Evolutionary conservation across 2,888 invertebrate species (phyloP), one percentile per base, ranked within the genome.

Genomic region (Epinotia nisella): DNA sequence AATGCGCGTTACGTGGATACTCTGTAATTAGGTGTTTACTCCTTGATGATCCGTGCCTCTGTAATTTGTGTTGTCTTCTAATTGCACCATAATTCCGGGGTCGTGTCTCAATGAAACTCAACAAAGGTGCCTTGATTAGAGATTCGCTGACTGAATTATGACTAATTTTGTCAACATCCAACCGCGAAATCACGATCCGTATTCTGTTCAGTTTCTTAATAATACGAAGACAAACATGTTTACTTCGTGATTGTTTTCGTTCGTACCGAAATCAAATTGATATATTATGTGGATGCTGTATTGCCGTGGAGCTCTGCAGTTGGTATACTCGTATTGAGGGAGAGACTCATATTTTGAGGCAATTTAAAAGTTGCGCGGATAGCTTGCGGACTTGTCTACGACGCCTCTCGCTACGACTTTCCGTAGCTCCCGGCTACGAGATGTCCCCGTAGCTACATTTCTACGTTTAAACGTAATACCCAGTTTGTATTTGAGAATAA

Each of bases 201-300:
- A 83, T 83, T 82, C 83, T 70, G 77, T 75, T 74, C 81, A 75
- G 76, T 76, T 72, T 77, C 58, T 74, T 76, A 75, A 75, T 77
- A 78, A 78, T 75, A 74, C 77, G 75, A 74, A 81, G 79, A 86
- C 87, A 90, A 89, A 90, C 90, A 90, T 90, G 88, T 89, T 90
- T 88, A 86, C 87, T 77, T 80, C 80, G 81, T 79, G 79, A 80
- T 81, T 83, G 85, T 82, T 81, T 82, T 80, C 71, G 65, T 69
- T 66, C 70, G 65, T 77, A 79, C 77, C 80, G 80, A 81, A 85
- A 83, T 84, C 80, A 83, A 83, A 87, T 85, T 83, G 82, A 78
- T 76, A 80, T 85, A 84, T 84, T 83, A 81, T 81, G 80, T 77
- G 78, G n/a, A n/a, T n/a, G 76, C 77, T 74, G 80, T 75, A 83